Conservation (phyloP, 1,140 invertebrate genomes). For the Portunus trituberculatus region DNA sequence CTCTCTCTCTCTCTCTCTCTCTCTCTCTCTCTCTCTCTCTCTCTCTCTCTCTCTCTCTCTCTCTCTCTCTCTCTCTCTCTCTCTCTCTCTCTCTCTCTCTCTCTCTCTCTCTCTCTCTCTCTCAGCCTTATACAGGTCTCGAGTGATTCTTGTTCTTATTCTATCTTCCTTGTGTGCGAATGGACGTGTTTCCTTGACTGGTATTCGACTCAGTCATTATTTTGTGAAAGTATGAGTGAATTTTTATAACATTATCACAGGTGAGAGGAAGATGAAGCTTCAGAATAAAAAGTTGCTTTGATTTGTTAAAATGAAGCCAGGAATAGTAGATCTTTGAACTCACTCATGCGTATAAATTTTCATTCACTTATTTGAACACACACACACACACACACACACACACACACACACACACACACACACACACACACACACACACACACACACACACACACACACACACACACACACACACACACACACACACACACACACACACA, state of each 20-base stretch:
- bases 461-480: slow-evolving; percentile 20
- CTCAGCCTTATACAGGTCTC: not conserved
- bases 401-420: not conserved
- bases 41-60: slow-evolving; percentile 10
- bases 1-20: not conserved
- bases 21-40: slow-evolving; percentile 6
- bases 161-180: not conserved
- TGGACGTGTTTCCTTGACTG: not conserved
- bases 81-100: not conserved
- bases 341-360: not conserved
- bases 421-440: not conserved
- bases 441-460: slow-evolving; percentile 7
- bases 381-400: slow-evolving; percentile 15
- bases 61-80: not conserved
- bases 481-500: slow-evolving; percentile 11
- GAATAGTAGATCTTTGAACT: not conserved
- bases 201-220: not conserved
- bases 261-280: not conserved
- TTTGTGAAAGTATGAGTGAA: not conserved
- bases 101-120: not conserved
- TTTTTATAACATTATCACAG: not conserved
- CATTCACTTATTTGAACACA: not conserved
- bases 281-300: not conserved
- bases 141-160: not conserved
- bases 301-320: not conserved